Base-by-base conservation (phyloP, 2,797 vertebrate genomes). In the Thunnus albacares region DNA sequence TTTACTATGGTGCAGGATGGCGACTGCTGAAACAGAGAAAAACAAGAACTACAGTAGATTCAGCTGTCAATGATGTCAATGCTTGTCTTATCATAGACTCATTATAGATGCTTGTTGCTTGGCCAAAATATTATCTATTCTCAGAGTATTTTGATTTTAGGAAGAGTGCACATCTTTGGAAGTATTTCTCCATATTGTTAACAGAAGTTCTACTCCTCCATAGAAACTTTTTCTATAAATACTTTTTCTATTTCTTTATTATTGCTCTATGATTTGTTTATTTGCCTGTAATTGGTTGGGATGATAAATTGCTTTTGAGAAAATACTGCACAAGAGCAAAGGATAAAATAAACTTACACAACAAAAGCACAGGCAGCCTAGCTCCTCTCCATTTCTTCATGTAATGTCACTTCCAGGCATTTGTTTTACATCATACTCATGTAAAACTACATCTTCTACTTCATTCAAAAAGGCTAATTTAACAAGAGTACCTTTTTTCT, bases 1-100 rank as follows among this genome's bases (percentile, higher is more conserved):
- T 94, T 98, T 28, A 91, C 94, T 1, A 96, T 98, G 96, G 38
- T 98, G 41, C 96, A 97, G 84, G 94, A 94, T 75, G 94, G 94
- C 14, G 95, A 94, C 0, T 98, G 98, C 80, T 96, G 89, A 95
- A 43, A 26, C 30, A 14, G 18, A 28, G 61, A 59, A 20, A 52
- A 53, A 4, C 24, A 66, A 56, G 3, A 57, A 71, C 24, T 59
- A 0, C 52, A 64, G 20, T n/a, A 13, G 11, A 33, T n/a, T 43
- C 15, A 26, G 2, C 26, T 66, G 13, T 53, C 15, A 45, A 3
- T 63, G n/a, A 15, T 59, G 12, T 60, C 12, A 51, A 35, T 57
- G 28, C 10, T 5, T 64, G 0, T 28, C 43, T 59, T 24, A 6
- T 13, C 45, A 51, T 38, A 52, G 2, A 22, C 10, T 41, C 6